phyloP scores from a whole-genome alignment of 30 jellyfish, hydroid and myxozoan genomes.

The Turritopsis rubra region DNA sequence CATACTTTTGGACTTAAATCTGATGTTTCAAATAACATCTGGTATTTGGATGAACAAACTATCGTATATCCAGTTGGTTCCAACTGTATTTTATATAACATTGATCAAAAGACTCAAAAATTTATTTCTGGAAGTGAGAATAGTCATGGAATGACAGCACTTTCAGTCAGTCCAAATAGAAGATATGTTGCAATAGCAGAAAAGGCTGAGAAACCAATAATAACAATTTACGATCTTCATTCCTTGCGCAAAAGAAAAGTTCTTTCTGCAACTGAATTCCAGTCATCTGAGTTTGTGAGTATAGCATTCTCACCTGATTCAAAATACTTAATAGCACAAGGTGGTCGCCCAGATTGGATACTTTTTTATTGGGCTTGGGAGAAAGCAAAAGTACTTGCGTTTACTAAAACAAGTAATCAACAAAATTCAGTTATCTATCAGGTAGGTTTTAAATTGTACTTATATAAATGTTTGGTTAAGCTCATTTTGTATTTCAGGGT shows the following conservation, averaged over 20 bases:
- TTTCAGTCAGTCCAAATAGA: slow-evolving; percentile 87
- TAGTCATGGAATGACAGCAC: slow-evolving; percentile 81
- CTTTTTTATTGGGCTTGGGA: slow-evolving; percentile 96
- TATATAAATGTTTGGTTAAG: neutral
- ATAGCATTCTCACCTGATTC: slow-evolving; percentile 96
- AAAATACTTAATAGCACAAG: slow-evolving; percentile 77
- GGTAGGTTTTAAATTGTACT: slow-evolving; percentile 27
- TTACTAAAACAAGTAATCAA: slow-evolving; percentile 67
- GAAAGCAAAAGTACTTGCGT: slow-evolving; percentile 83
- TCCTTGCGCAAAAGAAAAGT: slow-evolving; percentile 84
- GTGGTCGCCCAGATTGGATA: slow-evolving; percentile 95
- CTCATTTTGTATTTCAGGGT: too few species aligned
- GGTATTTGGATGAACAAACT: slow-evolving; percentile 88
- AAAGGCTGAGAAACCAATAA: slow-evolving; percentile 80
- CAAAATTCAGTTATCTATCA: slow-evolving; percentile 65
- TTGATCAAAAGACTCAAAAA: slow-evolving; percentile 78
- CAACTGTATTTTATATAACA: slow-evolving; percentile 82
- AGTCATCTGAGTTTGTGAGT: slow-evolving; percentile 63
- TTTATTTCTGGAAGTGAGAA: slow-evolving; percentile 80
- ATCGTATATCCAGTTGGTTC: slow-evolving; percentile 90
- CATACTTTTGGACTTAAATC: slow-evolving; percentile 82
- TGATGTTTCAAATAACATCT: slow-evolving; percentile 75
- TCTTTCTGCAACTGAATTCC: slow-evolving; percentile 56
- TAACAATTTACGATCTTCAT: slow-evolving; percentile 79
- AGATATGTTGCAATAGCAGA: slow-evolving; percentile 93